These are phyloP conservation scores for Emmelina monodactyla DNA, from an alignment of 2,888 invertebrate species.

Conservation along the genomic window DNA sequence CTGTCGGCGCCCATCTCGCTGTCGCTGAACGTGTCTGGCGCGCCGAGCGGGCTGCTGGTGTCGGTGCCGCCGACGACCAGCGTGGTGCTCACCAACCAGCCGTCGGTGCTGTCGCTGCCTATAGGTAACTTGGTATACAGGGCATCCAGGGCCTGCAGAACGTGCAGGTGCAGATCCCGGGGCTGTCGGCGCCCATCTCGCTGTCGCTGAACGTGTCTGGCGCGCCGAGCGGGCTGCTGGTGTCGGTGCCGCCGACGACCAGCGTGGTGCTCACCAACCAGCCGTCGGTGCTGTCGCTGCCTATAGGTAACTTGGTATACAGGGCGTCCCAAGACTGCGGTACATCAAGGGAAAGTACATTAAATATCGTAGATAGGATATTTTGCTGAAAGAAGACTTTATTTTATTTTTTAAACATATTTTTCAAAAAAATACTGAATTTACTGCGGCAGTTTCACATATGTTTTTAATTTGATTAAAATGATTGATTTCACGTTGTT, in stretches of 20 bases:
- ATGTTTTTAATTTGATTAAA: too few relatives aligned
- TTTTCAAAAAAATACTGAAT: background rate
- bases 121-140: constrained; percentile 73
- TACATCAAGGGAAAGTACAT: too few relatives aligned
- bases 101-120: constrained; percentile 68
- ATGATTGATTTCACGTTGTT: too few relatives aligned
- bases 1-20: constrained; percentile 86
- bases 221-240: constrained; percentile 70
- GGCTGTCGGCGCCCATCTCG: constrained; percentile 86
- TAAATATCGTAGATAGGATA: too few relatives aligned
- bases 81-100: constrained; percentile 59
- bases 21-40: constrained; percentile 75
- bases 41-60: constrained; percentile 70
- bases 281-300: constrained; percentile 68
- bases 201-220: constrained; percentile 77
- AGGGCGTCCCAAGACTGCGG: too few relatives aligned
- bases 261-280: constrained; percentile 59
- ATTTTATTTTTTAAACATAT: background rate
- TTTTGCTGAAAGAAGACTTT: too few relatives aligned
- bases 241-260: constrained; percentile 69
- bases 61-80: constrained; percentile 69
- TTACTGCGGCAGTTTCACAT: too few relatives aligned
- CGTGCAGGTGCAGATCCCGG: constrained; percentile 84
- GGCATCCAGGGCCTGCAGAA: constrained; percentile 79
- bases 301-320: constrained; percentile 68